These are phyloP conservation scores for Oreochromis niloticus DNA, from an alignment of 2,113 vertebrate genomes.

Conservation along the genomic window DNA sequence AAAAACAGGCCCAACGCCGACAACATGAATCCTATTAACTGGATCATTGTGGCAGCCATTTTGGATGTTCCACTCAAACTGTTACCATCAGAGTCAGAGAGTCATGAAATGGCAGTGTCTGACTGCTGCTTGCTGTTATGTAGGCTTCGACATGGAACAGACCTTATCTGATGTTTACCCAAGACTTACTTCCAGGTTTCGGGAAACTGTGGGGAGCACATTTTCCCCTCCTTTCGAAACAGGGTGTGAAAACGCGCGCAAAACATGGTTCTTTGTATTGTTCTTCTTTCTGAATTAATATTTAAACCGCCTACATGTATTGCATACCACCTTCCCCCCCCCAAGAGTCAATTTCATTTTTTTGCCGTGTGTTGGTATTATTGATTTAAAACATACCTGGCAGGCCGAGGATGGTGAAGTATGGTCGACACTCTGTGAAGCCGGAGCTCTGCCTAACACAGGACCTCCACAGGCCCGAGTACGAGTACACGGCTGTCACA, in stretches of 20 bases:
- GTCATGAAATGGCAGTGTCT: slow-evolving; percentile 30
- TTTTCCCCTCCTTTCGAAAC: not conserved
- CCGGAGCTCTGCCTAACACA: slow-evolving; percentile 83
- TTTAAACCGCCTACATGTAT: not conserved
- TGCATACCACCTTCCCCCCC: not conserved
- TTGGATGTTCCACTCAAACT: not conserved
- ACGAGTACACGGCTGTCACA: slow-evolving; percentile 81
- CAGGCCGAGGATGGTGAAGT: slow-evolving; percentile 86
- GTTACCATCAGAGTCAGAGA: not conserved
- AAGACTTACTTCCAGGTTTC: slow-evolving; percentile 40
- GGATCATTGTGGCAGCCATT: slow-evolving; percentile 81
- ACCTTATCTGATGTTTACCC: slow-evolving; percentile 59
- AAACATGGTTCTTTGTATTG: not conserved
- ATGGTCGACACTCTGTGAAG: slow-evolving; percentile 85
- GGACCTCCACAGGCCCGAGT: slow-evolving; percentile 86
- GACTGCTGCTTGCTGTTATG: slow-evolving; percentile 24
- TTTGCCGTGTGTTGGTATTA: not conserved
- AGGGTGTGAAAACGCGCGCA: not conserved
- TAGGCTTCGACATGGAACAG: slow-evolving; percentile 10
- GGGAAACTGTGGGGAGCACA: not conserved
- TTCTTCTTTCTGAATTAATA: not conserved
- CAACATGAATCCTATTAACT: slow-evolving; percentile 80
- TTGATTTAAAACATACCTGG: slow-evolving; percentile 74
- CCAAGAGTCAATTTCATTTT: not conserved
- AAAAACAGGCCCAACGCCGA: slow-evolving; percentile 71